Base-by-base conservation (phyloP, 2,888 invertebrate genomes). In the Hirudinaria manillensis region DNA sequence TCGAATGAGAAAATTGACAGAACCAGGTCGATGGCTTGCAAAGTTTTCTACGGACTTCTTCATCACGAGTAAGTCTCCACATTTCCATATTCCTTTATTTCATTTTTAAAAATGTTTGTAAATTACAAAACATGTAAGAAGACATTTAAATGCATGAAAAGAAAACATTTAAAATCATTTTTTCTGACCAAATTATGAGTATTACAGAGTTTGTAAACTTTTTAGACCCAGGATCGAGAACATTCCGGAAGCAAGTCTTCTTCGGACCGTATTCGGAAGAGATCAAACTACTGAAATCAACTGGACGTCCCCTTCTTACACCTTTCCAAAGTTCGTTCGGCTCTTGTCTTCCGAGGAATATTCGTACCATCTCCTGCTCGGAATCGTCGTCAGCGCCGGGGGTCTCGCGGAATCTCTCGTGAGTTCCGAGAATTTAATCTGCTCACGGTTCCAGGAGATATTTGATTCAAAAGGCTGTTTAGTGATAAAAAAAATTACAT, bases 1-100 rank as follows among this genome's bases (percentile, higher is more conserved):
- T 91, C 93, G 21, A 93, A 93, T 0, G 96, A 97, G 86, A 93
- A 94, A 86, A 97, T 97, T 70, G 95, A 96, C 86, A 88, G 94
- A 73, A 94, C 94, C 0, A 87, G 97, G 76, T 91, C 91, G 2
- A 89, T 91, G 79, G 94, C 94, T 32, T 94, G 93, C 19, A 89
- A 89, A 80, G 88, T 92, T 56, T 93, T 95, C 83, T 90, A 89
- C 74, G 88, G 89, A 32, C 87, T 96, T 21, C 87, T 96, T 45
- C 80, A 83, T 80, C 90, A 93, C 84, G 89, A 89, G 91, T 91
- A 85, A 84, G 86, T 80, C 36, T 51, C 2, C 21, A 19, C 70
- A 13, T 10, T 38, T 32, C 66, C n/a, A n/a, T 74, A 7, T 27
- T 27, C n/a, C 71, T 38, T 75, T 29, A n/a, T 29, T 10, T 53